Evolutionary conservation across 2,113 vertebrate species (phyloP).

Genomic region (Ptilonorhynchus violaceus): DNA sequence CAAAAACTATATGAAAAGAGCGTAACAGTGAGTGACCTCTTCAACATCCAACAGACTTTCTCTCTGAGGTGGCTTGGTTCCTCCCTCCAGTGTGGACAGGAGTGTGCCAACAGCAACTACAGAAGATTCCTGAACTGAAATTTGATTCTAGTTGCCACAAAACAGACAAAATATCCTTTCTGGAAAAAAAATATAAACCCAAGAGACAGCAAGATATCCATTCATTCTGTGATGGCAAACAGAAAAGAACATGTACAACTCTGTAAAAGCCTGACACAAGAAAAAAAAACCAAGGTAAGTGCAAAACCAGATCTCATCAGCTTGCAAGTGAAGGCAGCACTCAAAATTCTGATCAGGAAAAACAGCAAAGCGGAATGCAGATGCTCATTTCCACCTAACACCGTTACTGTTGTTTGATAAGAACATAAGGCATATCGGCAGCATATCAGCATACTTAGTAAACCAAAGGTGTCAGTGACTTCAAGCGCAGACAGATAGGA

Average conservation of each 20-base stretch:
- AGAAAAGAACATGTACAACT: neutral
- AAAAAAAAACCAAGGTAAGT: neutral
- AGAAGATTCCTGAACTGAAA: neutral
- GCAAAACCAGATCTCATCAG: neutral
- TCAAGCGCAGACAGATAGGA: neutral
- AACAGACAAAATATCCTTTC: neutral
- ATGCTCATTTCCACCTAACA: neutral
- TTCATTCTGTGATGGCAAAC: neutral
- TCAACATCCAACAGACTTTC: neutral
- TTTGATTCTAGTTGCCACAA: neutral
- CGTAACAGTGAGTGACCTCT: neutral
- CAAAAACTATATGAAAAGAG: neutral
- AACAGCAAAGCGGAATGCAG: neutral
- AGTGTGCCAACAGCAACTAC: neutral
- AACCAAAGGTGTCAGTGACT: neutral
- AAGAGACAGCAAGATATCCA: neutral
- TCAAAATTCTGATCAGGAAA: neutral
- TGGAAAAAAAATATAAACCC: neutral
- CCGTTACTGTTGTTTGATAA: neutral
- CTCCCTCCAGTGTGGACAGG: neutral
- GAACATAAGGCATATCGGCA: neutral
- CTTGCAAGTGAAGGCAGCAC: neutral
- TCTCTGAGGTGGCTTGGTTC: neutral
- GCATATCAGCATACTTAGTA: neutral
- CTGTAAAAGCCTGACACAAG: neutral